phyloP scores from a whole-genome alignment of 2,888 invertebrate species.

The Azorinus chamasolen region DNA sequence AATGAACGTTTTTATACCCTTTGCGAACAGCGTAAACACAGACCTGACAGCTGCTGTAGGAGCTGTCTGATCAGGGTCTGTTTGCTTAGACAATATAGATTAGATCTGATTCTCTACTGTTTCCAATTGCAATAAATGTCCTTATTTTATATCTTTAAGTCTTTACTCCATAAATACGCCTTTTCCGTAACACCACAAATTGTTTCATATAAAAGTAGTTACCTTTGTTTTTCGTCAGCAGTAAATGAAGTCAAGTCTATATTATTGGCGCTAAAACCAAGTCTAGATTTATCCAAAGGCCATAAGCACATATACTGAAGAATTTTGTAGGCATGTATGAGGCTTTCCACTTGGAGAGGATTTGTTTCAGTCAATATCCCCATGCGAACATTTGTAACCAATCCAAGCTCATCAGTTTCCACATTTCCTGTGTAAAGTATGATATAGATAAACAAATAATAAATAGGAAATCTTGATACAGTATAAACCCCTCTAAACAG shows the following conservation, averaged over 20 bases:
- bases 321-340: conserved; percentile 46
- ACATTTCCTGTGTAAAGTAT: conserved; percentile 54
- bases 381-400: conserved; percentile 53
- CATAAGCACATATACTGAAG: conserved; percentile 66
- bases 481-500: background rate
- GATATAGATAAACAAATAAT: too few relatives aligned
- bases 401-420: conserved; percentile 57
- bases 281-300: conserved; percentile 67
- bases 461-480: too few relatives aligned
- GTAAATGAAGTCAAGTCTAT: conserved; percentile 67
- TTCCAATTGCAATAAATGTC: too few relatives aligned
- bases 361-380: conserved; percentile 60
- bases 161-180: too few relatives aligned
- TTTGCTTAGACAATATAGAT: too few relatives aligned
- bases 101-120: too few relatives aligned
- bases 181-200: too few relatives aligned
- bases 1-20: too few relatives aligned
- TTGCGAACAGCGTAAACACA: too few relatives aligned
- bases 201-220: background rate
- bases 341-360: conserved; percentile 45
- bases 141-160: too few relatives aligned
- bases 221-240: conserved; percentile 70
- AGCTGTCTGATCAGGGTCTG: too few relatives aligned
- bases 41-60: too few relatives aligned
- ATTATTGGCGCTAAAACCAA: conserved; percentile 62